phyloP scores from a whole-genome alignment of 2,113 vertebrate genomes.

The Heteronetta atricapilla region DNA sequence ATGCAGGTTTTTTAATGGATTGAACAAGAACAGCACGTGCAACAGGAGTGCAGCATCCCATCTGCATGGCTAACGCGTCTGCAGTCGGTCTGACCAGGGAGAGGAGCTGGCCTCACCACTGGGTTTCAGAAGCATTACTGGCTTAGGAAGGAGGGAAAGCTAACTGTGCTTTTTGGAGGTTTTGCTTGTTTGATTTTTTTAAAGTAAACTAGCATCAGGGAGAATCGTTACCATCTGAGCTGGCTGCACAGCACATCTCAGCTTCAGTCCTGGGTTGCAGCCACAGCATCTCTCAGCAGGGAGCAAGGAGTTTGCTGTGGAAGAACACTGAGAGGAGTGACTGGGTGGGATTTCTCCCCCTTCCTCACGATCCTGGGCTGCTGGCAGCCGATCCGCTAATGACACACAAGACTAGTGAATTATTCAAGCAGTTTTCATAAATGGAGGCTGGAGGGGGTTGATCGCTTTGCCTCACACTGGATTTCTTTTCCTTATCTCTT shows the following conservation, averaged over 20 bases:
- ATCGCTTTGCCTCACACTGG: background rate
- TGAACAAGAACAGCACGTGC: background rate
- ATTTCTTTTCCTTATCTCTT: constrained; percentile 37
- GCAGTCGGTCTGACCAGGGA: background rate
- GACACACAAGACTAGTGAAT: constrained; percentile 47
- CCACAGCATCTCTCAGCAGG: background rate
- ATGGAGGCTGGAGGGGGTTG: constrained; percentile 16
- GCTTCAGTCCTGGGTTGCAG: background rate
- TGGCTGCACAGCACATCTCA: background rate
- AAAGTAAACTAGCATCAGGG: background rate
- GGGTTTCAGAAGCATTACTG: background rate
- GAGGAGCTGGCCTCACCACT: background rate
- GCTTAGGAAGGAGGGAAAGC: background rate
- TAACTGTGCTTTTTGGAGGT: background rate
- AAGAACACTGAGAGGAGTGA: background rate
- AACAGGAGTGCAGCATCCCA: background rate
- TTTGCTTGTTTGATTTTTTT: background rate
- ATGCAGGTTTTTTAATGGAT: background rate
- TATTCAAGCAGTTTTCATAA: constrained; percentile 59
- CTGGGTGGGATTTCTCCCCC: background rate
- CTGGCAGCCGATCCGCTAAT: constrained; percentile 23
- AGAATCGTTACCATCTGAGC: background rate
- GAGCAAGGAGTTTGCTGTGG: background rate
- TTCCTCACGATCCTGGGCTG: background rate
- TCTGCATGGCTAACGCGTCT: background rate